Percentiles rank a stretch among this genome's conserved stretches.
Evolutionary conservation across 2,888 invertebrate genomes (phyloP).

Genomic region (Ischnus inquisitorius): DNA sequence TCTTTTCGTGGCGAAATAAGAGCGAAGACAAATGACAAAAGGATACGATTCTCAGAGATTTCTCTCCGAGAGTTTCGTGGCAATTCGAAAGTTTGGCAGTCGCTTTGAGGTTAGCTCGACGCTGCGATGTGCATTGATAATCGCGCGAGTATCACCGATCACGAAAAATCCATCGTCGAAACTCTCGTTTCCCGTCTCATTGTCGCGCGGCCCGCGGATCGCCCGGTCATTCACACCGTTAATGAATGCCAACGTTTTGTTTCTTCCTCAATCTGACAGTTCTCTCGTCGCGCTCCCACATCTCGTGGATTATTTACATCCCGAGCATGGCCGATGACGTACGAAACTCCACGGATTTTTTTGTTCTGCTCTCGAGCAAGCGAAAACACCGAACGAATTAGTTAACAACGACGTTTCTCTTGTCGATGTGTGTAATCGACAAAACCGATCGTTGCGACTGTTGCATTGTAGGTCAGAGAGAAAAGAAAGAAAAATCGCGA

Average conservation of each 20-base stretch:
- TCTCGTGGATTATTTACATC: constrained; percentile 17
- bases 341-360: constrained; percentile 7
- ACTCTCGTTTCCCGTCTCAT: constrained; percentile 17
- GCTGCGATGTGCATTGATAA: not conserved
- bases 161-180: constrained; percentile 22
- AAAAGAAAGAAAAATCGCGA: constrained; percentile 12
- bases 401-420: not conserved
- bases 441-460: not conserved
- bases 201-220: constrained; percentile 1
- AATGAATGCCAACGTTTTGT: not conserved
- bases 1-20: constrained; percentile 26
- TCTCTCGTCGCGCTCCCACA: constrained; percentile 47
- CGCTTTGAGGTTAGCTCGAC: constrained; percentile 41
- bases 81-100: not conserved
- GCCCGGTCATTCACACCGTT: constrained; percentile 2
- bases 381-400: not conserved
- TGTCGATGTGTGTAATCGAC: not conserved
- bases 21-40: constrained; percentile 33
- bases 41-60: constrained; percentile 21
- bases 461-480: constrained; percentile 15
- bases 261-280: constrained; percentile 63
- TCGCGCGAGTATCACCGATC: not conserved
- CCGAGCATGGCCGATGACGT: constrained; percentile 9
- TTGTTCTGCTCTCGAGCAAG: not conserved
- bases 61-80: not conserved